Evolutionary conservation across 1,140 invertebrate species (phyloP).

Genomic region (Eufriesea mexicana): DNA sequence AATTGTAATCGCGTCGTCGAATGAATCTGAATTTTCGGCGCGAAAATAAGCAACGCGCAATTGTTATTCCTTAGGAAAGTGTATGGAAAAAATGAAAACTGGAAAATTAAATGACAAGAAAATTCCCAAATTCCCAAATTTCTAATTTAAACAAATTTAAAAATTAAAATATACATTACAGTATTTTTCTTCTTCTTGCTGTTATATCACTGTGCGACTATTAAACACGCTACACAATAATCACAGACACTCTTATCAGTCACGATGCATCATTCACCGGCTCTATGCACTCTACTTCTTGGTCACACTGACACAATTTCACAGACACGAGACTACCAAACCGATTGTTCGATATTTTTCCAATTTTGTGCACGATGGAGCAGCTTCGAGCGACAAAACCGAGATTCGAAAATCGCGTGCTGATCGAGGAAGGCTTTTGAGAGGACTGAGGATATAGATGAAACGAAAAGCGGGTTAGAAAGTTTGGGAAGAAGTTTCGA

Average conservation of each 20-base stretch:
- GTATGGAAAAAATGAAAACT: neutral
- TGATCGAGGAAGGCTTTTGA: neutral
- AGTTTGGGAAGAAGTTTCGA: constrained; percentile 61
- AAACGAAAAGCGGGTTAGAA: constrained; percentile 63
- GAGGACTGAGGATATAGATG: constrained; percentile 40
- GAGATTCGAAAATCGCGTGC: neutral
- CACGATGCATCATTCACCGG: no score
- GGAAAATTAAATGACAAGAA: neutral
- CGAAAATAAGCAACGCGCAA: no score
- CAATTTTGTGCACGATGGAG: neutral
- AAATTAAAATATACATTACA: no score
- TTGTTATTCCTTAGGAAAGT: no score
- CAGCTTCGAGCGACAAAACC: no score
- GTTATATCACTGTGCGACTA: neutral
- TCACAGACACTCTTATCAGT: neutral
- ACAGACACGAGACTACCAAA: no score
- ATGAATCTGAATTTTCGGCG: no score
- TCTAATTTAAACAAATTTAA: neutral
- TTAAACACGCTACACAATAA: neutral
- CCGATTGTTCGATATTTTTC: neutral
- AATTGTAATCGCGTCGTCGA: no score
- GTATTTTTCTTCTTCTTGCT: neutral
- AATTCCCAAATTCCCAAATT: rapidly evolving
- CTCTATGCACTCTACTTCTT: no score
- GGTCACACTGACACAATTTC: no score